Percentiles rank a stretch among this genome's conserved stretches.
These are phyloP conservation scores for Chrysochloris asiatica DNA, from an alignment of 2,113 vertebrate species.

Conservation along the genomic window DNA sequence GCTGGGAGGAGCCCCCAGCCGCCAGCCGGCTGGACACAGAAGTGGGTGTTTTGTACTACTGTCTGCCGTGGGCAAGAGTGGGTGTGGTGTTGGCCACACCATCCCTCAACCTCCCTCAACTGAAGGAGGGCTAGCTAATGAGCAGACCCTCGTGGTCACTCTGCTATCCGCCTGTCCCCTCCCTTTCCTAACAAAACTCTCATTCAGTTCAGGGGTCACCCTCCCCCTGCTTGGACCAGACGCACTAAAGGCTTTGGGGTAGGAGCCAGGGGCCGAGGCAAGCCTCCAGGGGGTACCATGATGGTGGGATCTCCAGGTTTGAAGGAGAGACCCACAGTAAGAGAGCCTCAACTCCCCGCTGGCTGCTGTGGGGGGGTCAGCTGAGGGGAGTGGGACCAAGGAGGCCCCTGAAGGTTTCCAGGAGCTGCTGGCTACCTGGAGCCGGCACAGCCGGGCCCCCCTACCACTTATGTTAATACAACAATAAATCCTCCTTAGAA, in stretches of 20 bases:
- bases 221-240: background rate
- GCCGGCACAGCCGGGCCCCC: background rate
- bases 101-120: background rate
- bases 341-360: too few species aligned
- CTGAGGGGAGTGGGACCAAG: background rate
- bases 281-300: accelerated
- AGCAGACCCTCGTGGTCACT: background rate
- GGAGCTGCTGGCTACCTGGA: background rate
- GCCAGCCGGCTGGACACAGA: too few species aligned
- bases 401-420: accelerated
- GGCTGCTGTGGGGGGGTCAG: background rate
- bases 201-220: background rate
- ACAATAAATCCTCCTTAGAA: background rate
- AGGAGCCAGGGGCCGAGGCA: background rate
- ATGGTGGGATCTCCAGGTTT: accelerated
- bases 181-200: background rate
- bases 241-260: accelerated
- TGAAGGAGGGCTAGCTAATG: accelerated
- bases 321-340: background rate
- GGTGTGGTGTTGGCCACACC: accelerated
- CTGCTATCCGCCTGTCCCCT: too few species aligned
- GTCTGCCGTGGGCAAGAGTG: background rate
- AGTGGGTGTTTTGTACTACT: background rate
- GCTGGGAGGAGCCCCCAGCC: background rate
- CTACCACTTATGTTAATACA: accelerated